These are phyloP conservation scores for Pleuronectes platessa DNA, from an alignment of 2,113 vertebrate genomes.

Conservation along the genomic window DNA sequence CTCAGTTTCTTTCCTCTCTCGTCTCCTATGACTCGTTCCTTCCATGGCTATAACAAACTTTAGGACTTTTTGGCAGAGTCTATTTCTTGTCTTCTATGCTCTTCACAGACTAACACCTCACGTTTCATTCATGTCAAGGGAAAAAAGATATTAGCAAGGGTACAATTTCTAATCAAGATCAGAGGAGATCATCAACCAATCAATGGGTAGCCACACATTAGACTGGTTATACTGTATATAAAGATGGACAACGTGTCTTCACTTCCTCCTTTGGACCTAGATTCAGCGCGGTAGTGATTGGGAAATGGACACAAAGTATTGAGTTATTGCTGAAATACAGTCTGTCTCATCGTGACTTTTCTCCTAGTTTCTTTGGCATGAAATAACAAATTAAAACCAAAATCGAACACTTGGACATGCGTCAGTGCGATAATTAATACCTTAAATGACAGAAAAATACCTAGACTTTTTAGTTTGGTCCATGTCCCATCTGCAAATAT, in stretches of 20 bases:
- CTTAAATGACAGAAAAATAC: too few relatives aligned
- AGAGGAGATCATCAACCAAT: constrained; percentile 53
- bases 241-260: not conserved
- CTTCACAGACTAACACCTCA: constrained; percentile 9
- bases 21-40: constrained; percentile 20
- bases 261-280: too few relatives aligned
- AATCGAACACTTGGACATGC: too few relatives aligned
- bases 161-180: constrained; percentile 66
- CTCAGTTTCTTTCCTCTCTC: constrained; percentile 13
- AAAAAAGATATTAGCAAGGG: constrained; percentile 70
- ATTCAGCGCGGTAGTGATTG: too few relatives aligned
- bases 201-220: constrained; percentile 54
- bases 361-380: too few relatives aligned
- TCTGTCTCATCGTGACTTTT: too few relatives aligned
- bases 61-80: constrained; percentile 3
- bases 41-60: constrained; percentile 17
- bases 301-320: too few relatives aligned
- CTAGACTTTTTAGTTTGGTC: too few relatives aligned
- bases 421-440: too few relatives aligned
- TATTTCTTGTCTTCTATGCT: constrained; percentile 9
- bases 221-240: not conserved
- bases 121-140: constrained; percentile 42
- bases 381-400: too few relatives aligned
- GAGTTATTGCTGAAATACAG: too few relatives aligned
- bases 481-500: too few relatives aligned